Percentiles rank a stretch among this genome's conserved stretches.
Conservation (phyloP, 2,113 vertebrate species). For the Toxotes chatareus region DNA sequence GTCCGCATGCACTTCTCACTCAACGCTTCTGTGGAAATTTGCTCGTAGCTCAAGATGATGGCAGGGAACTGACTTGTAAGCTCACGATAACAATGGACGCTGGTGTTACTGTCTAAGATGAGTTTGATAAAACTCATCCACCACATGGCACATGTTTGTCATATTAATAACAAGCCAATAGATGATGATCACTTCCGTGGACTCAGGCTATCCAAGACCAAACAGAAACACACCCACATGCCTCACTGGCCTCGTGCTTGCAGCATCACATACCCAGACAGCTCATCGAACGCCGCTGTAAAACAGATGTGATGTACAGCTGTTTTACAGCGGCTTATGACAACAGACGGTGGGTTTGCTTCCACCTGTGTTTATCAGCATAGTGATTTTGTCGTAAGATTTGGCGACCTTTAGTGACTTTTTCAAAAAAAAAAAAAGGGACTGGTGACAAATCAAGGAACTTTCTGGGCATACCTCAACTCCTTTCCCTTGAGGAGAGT, state of each 20-base stretch:
- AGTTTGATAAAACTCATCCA: background rate
- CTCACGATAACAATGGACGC: background rate
- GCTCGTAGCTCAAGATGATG: background rate
- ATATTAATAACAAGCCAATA: slow-evolving; percentile 7
- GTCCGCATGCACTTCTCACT: background rate
- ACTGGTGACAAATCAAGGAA: background rate
- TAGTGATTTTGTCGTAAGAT: too few relatives aligned
- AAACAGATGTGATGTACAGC: background rate
- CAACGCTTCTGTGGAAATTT: background rate
- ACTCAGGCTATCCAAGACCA: background rate
- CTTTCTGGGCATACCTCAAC: too few relatives aligned
- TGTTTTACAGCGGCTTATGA: slow-evolving; percentile 1
- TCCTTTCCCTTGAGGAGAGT: too few relatives aligned
- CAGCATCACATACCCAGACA: background rate
- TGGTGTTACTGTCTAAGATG: background rate
- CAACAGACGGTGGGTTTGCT: too few relatives aligned
- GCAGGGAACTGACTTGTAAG: background rate
- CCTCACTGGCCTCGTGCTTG: background rate
- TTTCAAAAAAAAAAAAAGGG: too few relatives aligned
- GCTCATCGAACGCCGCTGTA: background rate
- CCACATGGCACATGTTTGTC: slow-evolving; percentile 33
- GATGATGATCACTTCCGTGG: slow-evolving; percentile 10
- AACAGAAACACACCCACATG: slow-evolving; percentile 34
- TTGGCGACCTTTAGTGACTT: too few relatives aligned
- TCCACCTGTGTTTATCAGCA: too few relatives aligned